Conservation (phyloP, 2,113 vertebrate species). For the Phrynosoma platyrhinos region DNA sequence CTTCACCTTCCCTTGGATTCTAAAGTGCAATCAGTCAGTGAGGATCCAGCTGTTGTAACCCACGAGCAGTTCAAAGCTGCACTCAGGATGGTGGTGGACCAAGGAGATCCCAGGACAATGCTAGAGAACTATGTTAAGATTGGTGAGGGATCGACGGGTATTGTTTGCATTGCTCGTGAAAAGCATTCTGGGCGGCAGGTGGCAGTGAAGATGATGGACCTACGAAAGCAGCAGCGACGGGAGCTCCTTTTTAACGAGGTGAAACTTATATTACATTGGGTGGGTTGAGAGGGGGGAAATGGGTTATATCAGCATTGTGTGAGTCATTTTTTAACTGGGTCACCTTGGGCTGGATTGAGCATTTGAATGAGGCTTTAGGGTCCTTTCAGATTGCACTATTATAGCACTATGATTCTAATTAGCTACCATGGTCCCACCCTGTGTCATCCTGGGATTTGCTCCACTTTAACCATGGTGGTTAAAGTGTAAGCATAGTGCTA, state of each 20-base stretch:
- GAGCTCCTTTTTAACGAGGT: constrained; percentile 99
- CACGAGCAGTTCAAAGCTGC: constrained; percentile 98
- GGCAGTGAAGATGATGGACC: constrained; percentile 99
- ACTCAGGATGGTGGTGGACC: constrained; percentile 97
- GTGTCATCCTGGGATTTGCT: too few species aligned
- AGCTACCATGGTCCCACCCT: too few species aligned
- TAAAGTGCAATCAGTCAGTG: constrained; percentile 72
- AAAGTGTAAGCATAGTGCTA: too few species aligned
- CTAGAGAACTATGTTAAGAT: constrained; percentile 97
- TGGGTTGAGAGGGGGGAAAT: too few species aligned
- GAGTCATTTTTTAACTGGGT: too few species aligned
- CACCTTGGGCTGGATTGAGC: too few species aligned
- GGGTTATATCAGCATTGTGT: neutral
- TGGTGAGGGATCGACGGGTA: constrained; percentile 95
- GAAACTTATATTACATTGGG: neutral
- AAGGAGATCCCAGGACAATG: constrained; percentile 90
- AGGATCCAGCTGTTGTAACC: constrained; percentile 90
- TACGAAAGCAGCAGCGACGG: constrained; percentile 94
- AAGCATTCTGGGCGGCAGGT: constrained; percentile 95
- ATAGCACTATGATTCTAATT: too few species aligned
- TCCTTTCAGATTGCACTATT: too few species aligned
- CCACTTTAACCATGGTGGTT: too few species aligned
- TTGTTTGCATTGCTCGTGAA: constrained; percentile 95
- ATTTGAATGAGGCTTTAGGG: too few species aligned
- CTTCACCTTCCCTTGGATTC: constrained; percentile 86